These are phyloP conservation scores for Semotilus atromaculatus DNA, from an alignment of 2,797 vertebrate species.

Conservation along the genomic window DNA sequence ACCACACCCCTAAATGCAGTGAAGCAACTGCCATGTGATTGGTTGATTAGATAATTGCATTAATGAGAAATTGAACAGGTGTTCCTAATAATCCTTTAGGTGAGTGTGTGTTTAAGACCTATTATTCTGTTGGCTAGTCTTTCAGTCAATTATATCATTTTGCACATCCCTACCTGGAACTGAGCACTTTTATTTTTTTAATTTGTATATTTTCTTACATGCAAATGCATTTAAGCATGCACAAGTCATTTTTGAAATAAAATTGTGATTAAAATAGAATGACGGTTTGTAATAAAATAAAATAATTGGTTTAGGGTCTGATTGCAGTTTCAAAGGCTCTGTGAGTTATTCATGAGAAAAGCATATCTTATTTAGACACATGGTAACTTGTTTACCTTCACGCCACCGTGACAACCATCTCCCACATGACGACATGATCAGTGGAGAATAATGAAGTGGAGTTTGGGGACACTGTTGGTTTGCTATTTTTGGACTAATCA, in stretches of 20 bases:
- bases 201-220: not conserved
- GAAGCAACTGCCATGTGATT: no score
- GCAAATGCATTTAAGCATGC: not conserved
- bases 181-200: not conserved
- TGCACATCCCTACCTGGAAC: not conserved
- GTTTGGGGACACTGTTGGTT: slow-evolving; percentile 23
- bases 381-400: slow-evolving; percentile 48
- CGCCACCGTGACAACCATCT: slow-evolving; percentile 43
- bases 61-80: no score
- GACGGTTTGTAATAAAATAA: slow-evolving; percentile 3
- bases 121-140: not conserved
- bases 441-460: slow-evolving; percentile 45
- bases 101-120: not conserved
- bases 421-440: slow-evolving; percentile 44
- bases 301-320: not conserved
- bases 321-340: slow-evolving; percentile 24
- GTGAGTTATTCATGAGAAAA: slow-evolving; percentile 29
- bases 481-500: slow-evolving; percentile 51
- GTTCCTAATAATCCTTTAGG: no score
- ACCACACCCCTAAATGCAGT: no score
- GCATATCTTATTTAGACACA: slow-evolving; percentile 44
- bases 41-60: no score
- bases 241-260: not conserved
- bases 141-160: not conserved
- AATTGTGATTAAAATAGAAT: not conserved